Percentiles rank a stretch among this genome's conserved stretches.
Conservation (phyloP, 1,140 invertebrate genomes). For the Rhyacophila brunnea region DNA sequence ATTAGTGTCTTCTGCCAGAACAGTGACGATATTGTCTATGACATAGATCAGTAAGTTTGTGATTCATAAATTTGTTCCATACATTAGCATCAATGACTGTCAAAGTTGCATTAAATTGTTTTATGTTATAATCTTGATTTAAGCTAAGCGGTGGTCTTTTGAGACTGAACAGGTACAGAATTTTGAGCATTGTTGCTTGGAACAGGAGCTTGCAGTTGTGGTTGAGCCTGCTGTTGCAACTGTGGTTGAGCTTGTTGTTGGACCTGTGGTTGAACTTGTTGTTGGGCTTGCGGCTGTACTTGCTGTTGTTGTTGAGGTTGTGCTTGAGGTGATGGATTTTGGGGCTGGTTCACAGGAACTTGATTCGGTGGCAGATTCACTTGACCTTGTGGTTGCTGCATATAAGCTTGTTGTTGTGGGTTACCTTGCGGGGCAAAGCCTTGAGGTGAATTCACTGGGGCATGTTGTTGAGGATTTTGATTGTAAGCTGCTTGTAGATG, state of each 20-base stretch:
- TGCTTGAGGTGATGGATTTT: constrained; percentile 20
- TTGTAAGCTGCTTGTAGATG: constrained; percentile 36
- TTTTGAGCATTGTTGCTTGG: background rate
- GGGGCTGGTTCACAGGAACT: background rate
- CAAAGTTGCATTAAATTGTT: no score
- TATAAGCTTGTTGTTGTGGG: background rate
- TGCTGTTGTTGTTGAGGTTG: constrained; percentile 27
- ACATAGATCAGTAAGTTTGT: no score
- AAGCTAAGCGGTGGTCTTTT: constrained; percentile 5
- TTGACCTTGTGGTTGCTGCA: constrained; percentile 25
- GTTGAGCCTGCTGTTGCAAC: constrained; percentile 13
- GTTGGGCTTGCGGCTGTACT: constrained; percentile 39
- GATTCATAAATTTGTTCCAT: no score
- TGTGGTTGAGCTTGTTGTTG: background rate
- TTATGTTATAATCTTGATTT: background rate
- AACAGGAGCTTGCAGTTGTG: constrained; percentile 20
- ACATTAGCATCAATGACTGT: no score
- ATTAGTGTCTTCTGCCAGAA: no score
- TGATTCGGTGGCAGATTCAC: constrained; percentile 37
- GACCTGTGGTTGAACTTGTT: constrained; percentile 30
- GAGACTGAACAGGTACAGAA: background rate
- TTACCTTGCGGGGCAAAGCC: constrained; percentile 14
- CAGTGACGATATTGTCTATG: no score
- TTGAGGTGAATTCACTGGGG: constrained; percentile 8
- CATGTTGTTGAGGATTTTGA: constrained; percentile 19